phyloP scores from a whole-genome alignment of 2,113 vertebrate species.

The Cromileptes altivelis region DNA sequence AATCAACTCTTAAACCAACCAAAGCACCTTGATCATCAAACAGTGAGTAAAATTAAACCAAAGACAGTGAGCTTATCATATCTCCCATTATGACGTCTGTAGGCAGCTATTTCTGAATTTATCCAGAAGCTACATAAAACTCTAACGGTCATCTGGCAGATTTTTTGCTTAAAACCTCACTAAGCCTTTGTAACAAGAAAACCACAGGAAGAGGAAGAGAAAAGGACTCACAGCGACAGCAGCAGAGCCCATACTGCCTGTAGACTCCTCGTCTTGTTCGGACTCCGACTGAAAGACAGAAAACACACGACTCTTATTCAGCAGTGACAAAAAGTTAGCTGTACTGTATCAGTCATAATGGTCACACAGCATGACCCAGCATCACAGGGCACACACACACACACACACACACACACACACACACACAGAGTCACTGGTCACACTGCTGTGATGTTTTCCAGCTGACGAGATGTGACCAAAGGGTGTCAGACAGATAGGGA shows the following conservation, averaged over 20 bases:
- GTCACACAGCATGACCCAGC: conserved; percentile 12
- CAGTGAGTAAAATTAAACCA: too few relatives aligned
- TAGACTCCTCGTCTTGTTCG: conserved; percentile 84
- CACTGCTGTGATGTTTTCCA: conserved; percentile 57
- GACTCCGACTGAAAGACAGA: conserved; percentile 81
- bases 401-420: neutral
- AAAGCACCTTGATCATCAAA: too few relatives aligned
- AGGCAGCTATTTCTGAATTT: too few relatives aligned
- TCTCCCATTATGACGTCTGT: too few relatives aligned
- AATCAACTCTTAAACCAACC: too few relatives aligned
- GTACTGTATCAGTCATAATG: neutral
- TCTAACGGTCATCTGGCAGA: too few relatives aligned
- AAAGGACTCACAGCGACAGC: conserved; percentile 83
- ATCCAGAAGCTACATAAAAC: too few relatives aligned
- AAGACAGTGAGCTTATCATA: too few relatives aligned
- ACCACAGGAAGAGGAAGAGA: neutral
- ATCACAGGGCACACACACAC: conserved; percentile 31
- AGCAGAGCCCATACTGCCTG: conserved; percentile 79
- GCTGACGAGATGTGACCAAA: conserved; percentile 49
- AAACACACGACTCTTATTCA: conserved; percentile 16
- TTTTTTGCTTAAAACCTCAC: neutral
- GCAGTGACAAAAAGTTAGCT: conserved; percentile 6
- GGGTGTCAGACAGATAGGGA: conserved; percentile 70
- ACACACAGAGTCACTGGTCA: neutral
- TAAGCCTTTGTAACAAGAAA: neutral